Conservation (phyloP, 2,888 invertebrate genomes). For the Leucophenga montana region DNA sequence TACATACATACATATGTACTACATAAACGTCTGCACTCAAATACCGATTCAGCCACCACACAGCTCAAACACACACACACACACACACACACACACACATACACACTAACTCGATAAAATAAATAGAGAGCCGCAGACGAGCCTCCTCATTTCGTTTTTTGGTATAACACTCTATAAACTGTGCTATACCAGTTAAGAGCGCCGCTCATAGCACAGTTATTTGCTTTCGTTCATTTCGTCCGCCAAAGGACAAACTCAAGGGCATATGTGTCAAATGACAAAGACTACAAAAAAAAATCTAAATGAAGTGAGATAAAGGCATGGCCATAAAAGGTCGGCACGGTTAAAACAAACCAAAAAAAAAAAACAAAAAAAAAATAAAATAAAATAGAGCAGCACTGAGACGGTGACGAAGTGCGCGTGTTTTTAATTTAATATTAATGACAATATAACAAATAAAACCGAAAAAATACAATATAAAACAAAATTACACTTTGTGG, state of each 20-base stretch:
- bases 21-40: not conserved
- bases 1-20: not conserved
- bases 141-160: conserved; percentile 46
- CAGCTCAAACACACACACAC: conserved; percentile 26
- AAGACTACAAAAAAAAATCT: not conserved
- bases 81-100: conserved; percentile 27
- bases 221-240: too few relatives aligned
- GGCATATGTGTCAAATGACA: conserved; percentile 47
- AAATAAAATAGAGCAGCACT: too few relatives aligned
- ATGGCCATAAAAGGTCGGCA: not conserved
- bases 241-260: conserved; percentile 64
- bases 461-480: not conserved
- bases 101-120: not conserved
- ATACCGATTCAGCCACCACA: not conserved
- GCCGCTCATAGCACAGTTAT: not conserved
- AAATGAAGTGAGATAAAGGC: not conserved
- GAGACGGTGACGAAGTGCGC: not conserved
- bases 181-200: too few relatives aligned
- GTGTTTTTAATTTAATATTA: not conserved
- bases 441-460: not conserved
- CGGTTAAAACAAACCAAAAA: too few relatives aligned
- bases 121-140: conserved; percentile 48
- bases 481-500: too few relatives aligned
- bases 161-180: too few relatives aligned
- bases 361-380: too few relatives aligned